Conservation (phyloP, 2,888 invertebrate genomes). For the Pediacus dermestoides region DNA sequence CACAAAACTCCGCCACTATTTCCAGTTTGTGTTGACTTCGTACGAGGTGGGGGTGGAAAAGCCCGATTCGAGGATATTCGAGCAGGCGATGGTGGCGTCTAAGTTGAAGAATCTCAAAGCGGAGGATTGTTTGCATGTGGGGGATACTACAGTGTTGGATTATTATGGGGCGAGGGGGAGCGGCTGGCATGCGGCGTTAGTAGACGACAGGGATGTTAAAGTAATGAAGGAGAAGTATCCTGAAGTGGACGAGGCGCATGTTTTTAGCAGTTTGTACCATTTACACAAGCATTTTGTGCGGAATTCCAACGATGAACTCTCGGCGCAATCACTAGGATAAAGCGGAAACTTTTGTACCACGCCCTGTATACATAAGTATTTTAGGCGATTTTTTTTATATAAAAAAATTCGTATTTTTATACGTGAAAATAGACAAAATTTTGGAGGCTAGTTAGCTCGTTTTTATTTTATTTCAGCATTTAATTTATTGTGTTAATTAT, state of each 20-base stretch:
- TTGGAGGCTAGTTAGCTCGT: too few species aligned
- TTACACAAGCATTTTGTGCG: constrained; percentile 48
- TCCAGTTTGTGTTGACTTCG: constrained; percentile 78
- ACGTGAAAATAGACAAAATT: too few species aligned
- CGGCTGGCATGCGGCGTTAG: constrained; percentile 70
- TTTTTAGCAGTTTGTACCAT: constrained; percentile 53
- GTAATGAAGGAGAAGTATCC: constrained; percentile 48
- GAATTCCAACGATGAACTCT: background rate
- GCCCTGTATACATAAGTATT: too few species aligned
- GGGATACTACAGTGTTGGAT: constrained; percentile 73
- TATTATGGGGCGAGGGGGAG: constrained; percentile 71
- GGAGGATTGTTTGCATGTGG: constrained; percentile 74
- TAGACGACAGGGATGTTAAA: constrained; percentile 45
- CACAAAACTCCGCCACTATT: constrained; percentile 64
- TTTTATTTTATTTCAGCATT: too few species aligned
- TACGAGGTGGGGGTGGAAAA: constrained; percentile 72
- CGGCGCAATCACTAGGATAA: too few species aligned
- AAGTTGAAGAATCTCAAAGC: constrained; percentile 51
- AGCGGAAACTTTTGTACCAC: too few species aligned
- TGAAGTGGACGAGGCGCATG: constrained; percentile 45
- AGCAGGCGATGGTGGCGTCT: constrained; percentile 56
- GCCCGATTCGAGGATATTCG: constrained; percentile 71
- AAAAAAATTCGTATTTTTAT: too few species aligned
- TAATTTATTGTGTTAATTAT: too few species aligned
- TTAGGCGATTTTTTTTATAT: too few species aligned